A percentile compares a stretch with the other conserved stretches of the same genome.
Evolutionary conservation across 1,140 invertebrate genomes (phyloP).

Genomic region (Zaprionus taronus): DNA sequence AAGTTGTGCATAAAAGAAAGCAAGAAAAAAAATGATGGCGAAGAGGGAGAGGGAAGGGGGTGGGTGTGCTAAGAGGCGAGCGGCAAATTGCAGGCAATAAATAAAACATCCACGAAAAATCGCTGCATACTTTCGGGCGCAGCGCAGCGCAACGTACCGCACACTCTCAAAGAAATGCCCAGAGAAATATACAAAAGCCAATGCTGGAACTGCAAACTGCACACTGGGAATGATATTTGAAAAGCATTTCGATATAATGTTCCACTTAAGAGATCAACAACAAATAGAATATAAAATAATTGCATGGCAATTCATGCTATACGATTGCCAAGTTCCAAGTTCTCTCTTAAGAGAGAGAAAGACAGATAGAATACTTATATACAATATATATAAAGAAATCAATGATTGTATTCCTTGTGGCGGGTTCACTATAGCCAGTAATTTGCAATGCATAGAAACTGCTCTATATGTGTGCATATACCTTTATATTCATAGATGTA

Average conservation of each 20-base stretch:
- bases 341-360: too few species aligned
- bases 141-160: constrained; percentile 18
- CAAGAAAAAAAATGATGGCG: background rate
- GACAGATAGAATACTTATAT: too few species aligned
- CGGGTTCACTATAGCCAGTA: too few species aligned
- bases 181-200: constrained; percentile 12
- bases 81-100: constrained; percentile 73
- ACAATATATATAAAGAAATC: too few species aligned
- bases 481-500: too few species aligned
- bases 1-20: constrained; percentile 59
- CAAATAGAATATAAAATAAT: background rate
- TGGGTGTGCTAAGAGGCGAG: constrained; percentile 5
- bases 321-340: background rate
- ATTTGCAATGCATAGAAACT: too few species aligned
- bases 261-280: background rate
- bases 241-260: background rate
- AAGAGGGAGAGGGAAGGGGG: background rate
- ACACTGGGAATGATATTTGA: background rate
- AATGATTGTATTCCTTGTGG: too few species aligned
- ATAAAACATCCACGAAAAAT: constrained; percentile 75
- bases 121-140: constrained; percentile 66
- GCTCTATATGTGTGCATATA: too few species aligned
- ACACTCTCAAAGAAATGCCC: background rate
- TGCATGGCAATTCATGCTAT: background rate
- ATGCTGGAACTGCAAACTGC: background rate